These are phyloP conservation scores for Protobothrops mucrosquamatus DNA, from an alignment of 2,113 vertebrate genomes.

Conservation along the genomic window DNA sequence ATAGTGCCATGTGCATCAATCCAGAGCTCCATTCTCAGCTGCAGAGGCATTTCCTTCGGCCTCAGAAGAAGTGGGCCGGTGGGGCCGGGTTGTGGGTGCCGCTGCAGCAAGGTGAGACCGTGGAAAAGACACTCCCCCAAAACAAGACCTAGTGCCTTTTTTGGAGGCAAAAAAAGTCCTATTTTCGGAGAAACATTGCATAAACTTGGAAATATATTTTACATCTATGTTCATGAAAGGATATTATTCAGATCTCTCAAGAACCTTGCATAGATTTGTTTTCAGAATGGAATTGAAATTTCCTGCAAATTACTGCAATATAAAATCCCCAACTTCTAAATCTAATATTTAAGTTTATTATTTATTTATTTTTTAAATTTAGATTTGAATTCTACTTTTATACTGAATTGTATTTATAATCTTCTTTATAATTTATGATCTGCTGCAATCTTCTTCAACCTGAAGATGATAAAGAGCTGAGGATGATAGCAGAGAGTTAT, in stretches of 20 bases:
- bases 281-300: neutral
- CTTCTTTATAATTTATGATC: too few relatives aligned
- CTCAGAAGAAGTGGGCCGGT: too few relatives aligned
- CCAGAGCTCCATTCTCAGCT: too few relatives aligned
- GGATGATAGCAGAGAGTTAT: neutral
- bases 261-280: neutral
- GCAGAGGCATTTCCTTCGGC: too few relatives aligned
- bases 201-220: neutral
- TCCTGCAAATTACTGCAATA: neutral
- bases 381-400: neutral
- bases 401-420: neutral
- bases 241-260: neutral
- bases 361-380: neutral
- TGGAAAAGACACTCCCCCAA: too few relatives aligned
- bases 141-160: too few relatives aligned
- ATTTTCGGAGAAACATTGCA: too few relatives aligned
- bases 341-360: neutral
- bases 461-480: neutral
- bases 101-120: too few relatives aligned
- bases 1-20: too few relatives aligned
- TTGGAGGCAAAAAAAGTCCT: too few relatives aligned
- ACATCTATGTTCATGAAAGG: neutral
- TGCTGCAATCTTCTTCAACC: neutral
- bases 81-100: rapidly evolving
- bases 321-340: neutral